Conservation (phyloP, 2,797 vertebrate genomes). For the Leptatherina wallacei region DNA sequence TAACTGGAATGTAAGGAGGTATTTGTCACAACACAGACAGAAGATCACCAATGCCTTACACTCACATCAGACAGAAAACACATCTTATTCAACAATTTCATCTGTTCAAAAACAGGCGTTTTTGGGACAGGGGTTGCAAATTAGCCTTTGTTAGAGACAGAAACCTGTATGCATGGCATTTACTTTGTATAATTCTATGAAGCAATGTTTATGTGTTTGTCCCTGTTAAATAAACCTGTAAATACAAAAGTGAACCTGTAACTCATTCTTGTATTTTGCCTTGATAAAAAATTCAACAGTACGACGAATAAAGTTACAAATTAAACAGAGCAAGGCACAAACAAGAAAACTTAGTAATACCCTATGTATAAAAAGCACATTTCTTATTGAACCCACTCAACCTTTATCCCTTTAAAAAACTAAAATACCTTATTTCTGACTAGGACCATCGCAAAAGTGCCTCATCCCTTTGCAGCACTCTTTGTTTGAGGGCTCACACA, state of each 20-base stretch:
- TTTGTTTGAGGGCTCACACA: conserved; percentile 56
- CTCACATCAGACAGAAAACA: conserved; percentile 45
- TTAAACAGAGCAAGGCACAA: background rate
- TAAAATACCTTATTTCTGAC: conserved; percentile 41
- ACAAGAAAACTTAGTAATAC: background rate
- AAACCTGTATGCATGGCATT: no score
- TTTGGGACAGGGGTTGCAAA: no score
- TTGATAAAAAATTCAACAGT: conserved; percentile 7
- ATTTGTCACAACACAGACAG: conserved; percentile 69
- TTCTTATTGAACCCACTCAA: conserved; percentile 52
- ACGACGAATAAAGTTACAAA: background rate
- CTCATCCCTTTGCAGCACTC: conserved; percentile 49
- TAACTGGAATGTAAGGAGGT: conserved; percentile 76
- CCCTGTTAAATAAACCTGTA: no score
- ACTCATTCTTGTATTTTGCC: background rate
- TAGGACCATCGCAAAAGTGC: conserved; percentile 46
- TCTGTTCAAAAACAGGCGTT: background rate
- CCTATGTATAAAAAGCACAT: conserved; percentile 43
- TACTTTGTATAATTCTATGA: no score
- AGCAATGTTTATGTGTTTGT: no score
- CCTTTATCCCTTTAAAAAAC: conserved; percentile 39
- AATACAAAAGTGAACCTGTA: background rate
- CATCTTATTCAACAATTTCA: conserved; percentile 23
- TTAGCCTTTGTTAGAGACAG: no score
- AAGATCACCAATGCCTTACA: conserved; percentile 39